Base-by-base conservation (phyloP, 2,888 invertebrate species). In the Cephus nigrinus region DNA sequence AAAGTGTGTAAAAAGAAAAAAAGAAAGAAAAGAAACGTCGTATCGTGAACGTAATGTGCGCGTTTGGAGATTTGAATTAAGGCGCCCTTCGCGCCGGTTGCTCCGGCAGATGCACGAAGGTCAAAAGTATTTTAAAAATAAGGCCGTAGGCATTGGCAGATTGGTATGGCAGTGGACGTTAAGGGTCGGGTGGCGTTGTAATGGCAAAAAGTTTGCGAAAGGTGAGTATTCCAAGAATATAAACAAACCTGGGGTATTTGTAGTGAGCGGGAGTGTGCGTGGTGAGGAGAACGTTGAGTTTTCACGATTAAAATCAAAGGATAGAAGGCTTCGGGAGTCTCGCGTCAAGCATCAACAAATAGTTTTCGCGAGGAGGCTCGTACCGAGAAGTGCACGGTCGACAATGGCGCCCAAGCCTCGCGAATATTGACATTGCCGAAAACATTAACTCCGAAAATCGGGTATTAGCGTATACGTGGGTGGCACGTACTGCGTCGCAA, bases 181-280 rank as follows among this genome's bases (percentile, higher is more conserved):
- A 94, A 94, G 94, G 94, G 94, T 94, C 94, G 94, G 94, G 94
- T 94, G 94, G 94, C 94, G 94, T 94, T 95, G 95, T 95, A 94
- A 95, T 95, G 95, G 95, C 95, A 95, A 94, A 95, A 94, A 92
- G 94, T 94, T 94, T 94, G 94, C 94, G 93, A 94, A 94, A 94
- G 95, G 95, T 95, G 94, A 95, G 95, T 94, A 90, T 86, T 82
- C 74, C 76, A 76, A 75, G 75, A 73, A 80, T 80, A 82, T 81
- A 83, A 82, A 85, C 79, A 82, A 78, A 82, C 76, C 73, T 69
- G 73, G 76, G 76, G 68, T 73, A 76, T 76, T 68, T 68, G 15
- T 34, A 40, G 55, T 71, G 32, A 75, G 40, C 69, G 69, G 31
- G 69, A 30, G 69, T 30, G 69, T 69, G 69, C 69, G 32, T 32